phyloP scores from a whole-genome alignment of 2,888 invertebrate species.

The Lagria hirta region DNA sequence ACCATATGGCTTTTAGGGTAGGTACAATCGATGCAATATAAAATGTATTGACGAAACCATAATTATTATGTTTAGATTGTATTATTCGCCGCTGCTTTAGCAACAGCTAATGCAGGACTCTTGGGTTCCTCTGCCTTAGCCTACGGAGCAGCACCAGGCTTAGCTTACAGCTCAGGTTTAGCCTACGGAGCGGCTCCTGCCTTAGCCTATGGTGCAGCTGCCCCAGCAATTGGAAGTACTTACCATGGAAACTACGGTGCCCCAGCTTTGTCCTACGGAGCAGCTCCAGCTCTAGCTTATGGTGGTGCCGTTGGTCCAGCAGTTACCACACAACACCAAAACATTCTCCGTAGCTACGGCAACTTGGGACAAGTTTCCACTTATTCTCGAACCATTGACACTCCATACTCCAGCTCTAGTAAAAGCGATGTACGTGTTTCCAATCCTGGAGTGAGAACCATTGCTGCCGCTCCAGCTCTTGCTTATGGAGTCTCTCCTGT shows the following conservation, averaged over 20 bases:
- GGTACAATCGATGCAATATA: not conserved
- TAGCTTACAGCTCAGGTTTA: constrained; percentile 12
- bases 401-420: constrained; percentile 25
- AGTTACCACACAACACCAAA: constrained; percentile 56
- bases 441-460: constrained; percentile 21
- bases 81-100: constrained; percentile 34
- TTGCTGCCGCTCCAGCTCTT: constrained; percentile 31
- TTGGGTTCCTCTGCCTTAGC: constrained; percentile 25
- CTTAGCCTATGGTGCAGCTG: constrained; percentile 10
- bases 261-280: constrained; percentile 6
- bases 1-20: constrained; percentile 18
- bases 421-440: constrained; percentile 25
- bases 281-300: constrained; percentile 5
- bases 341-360: constrained; percentile 64
- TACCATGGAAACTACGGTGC: constrained; percentile 26
- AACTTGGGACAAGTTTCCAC: constrained; percentile 68
- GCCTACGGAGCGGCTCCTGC: constrained; percentile 19
- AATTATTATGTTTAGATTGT: constrained; percentile 28
- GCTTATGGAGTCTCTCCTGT: constrained; percentile 33
- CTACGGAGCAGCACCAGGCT: constrained; percentile 14
- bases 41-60: constrained; percentile 1
- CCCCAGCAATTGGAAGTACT: constrained; percentile 22
- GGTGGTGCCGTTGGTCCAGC: constrained; percentile 15
- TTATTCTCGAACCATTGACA: constrained; percentile 25
- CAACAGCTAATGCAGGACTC: constrained; percentile 36